Percentiles rank a stretch among this genome's conserved stretches.
Evolutionary conservation across 1,140 invertebrate species (phyloP).

Genomic region (Schmidtea mediterranea): DNA sequence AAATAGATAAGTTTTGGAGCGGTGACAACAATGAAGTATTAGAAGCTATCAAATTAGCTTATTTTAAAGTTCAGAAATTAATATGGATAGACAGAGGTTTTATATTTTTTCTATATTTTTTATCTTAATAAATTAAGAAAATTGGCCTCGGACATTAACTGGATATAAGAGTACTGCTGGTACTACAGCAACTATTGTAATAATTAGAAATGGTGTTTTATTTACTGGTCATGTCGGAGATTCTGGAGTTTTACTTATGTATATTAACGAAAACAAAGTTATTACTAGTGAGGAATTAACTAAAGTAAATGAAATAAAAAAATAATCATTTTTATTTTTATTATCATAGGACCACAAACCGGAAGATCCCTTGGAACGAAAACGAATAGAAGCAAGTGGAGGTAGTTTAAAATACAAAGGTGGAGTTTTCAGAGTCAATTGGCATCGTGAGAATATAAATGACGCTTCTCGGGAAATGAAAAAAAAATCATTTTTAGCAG

Average conservation of each 20-base stretch:
- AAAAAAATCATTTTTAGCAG: conserved; percentile 77
- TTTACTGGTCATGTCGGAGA: conserved; percentile 92
- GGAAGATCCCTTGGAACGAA: conserved; percentile 53
- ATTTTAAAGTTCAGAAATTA: conserved; percentile 61
- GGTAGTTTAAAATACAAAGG: conserved; percentile 55
- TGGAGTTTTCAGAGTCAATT: conserved; percentile 73
- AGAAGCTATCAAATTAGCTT: conserved; percentile 57
- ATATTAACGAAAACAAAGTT: too few relatives aligned
- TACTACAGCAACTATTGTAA: conserved; percentile 73
- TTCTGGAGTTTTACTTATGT: conserved; percentile 62
- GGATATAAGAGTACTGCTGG: conserved; percentile 78
- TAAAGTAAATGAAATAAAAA: too few relatives aligned
- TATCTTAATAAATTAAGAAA: too few relatives aligned
- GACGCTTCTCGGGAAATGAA: conserved; percentile 37
- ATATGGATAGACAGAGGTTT: conserved; percentile 81
- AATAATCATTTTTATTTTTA: too few relatives aligned
- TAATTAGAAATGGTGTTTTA: conserved; percentile 69
- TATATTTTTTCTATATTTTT: too few relatives aligned
- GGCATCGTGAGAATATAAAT: conserved; percentile 54
- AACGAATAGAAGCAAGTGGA: conserved; percentile 48
- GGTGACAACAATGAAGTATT: conserved; percentile 67
- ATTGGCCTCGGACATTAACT: conserved; percentile 71
- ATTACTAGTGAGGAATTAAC: too few relatives aligned
- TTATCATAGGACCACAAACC: conserved; percentile 56
- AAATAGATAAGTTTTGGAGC: conserved; percentile 70